phyloP scores from a whole-genome alignment of 2,113 vertebrate genomes.

The Cyanocitta stelleri region DNA sequence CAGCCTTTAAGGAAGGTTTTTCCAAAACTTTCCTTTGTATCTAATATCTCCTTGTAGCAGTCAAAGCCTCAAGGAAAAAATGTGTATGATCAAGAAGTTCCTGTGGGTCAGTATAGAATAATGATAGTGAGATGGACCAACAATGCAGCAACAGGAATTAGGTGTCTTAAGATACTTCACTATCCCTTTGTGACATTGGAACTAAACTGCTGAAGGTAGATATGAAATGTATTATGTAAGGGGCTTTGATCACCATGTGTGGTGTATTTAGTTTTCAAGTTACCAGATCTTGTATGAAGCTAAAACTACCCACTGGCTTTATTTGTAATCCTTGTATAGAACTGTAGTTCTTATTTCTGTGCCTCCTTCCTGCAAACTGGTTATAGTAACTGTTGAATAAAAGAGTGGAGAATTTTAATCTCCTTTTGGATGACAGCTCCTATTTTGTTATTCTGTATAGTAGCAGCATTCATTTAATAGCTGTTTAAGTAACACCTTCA shows the following conservation, averaged over 20 bases:
- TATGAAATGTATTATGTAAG: conserved; percentile 10
- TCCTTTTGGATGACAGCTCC: not conserved
- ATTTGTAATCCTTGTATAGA: conserved; percentile 31
- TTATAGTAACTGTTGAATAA: conserved; percentile 14
- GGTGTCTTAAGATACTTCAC: conserved; percentile 14
- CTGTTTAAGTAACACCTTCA: not conserved
- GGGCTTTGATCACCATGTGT: conserved; percentile 50
- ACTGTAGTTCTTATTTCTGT: conserved; percentile 1
- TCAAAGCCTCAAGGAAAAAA: conserved; percentile 8
- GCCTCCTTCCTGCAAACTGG: not conserved
- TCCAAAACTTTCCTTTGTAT: not conserved
- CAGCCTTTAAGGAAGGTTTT: not conserved
- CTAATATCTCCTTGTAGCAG: conserved; percentile 9
- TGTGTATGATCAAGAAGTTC: conserved; percentile 6
- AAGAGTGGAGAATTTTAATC: not conserved
- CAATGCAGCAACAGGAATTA: conserved; percentile 28
- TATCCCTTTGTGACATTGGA: conserved; percentile 29
- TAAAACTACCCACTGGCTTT: conserved; percentile 52
- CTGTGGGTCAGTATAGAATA: not conserved
- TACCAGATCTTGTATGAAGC: conserved; percentile 11
- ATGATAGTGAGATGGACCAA: conserved; percentile 1
- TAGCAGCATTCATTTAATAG: not conserved
- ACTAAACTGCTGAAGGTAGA: not conserved
- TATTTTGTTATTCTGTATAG: not conserved
- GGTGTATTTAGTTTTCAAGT: conserved; percentile 2